Evolutionary conservation across 1,140 invertebrate genomes (phyloP).

Genomic region (Apolygus lucorum): DNA sequence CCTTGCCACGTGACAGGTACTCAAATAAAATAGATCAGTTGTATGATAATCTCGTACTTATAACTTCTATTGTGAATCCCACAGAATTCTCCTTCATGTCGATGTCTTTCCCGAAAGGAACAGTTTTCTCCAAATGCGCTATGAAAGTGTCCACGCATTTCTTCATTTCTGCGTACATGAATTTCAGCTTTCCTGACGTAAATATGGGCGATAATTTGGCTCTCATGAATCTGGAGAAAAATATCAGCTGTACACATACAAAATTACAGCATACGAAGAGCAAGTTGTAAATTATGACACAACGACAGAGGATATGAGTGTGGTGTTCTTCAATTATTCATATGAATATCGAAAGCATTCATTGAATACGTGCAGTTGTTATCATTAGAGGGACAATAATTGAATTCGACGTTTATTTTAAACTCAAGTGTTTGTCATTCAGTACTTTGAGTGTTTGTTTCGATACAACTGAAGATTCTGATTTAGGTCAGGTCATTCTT

Average conservation of each 20-base stretch:
- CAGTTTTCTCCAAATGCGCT: conserved; percentile 17
- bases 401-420: no score
- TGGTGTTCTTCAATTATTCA: not conserved
- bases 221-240: no score
- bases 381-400: not conserved
- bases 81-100: conserved; percentile 18
- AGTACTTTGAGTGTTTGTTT: no score
- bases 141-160: conserved; percentile 29
- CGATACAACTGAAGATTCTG: no score
- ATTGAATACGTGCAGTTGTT: not conserved
- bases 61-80: no score
- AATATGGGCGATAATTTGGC: no score
- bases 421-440: no score
- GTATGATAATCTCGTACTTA: no score
- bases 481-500: no score
- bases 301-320: not conserved
- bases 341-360: not conserved
- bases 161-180: conserved; percentile 32
- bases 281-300: not conserved
- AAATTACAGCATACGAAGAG: not conserved
- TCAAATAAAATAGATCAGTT: no score
- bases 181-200: no score
- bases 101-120: not conserved
- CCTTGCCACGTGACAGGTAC: no score
- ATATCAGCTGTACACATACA: conserved; percentile 33